These are phyloP conservation scores for Punctoribates punctum DNA, from an alignment of 2,888 invertebrate species.

Conservation along the genomic window DNA sequence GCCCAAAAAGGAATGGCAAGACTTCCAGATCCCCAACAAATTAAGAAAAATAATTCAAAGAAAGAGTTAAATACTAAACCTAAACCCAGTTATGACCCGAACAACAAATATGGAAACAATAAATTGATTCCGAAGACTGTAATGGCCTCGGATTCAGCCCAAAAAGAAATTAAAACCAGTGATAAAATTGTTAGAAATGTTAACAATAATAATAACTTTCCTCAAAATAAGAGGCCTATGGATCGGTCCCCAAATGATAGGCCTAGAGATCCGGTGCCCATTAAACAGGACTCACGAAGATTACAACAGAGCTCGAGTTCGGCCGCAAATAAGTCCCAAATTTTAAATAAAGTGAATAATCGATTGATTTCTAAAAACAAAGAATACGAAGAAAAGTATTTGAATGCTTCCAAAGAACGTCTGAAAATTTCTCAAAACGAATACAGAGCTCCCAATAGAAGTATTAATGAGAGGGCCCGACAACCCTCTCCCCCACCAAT, in stretches of 20 bases:
- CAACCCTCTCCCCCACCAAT: background rate
- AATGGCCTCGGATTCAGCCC: too few relatives aligned
- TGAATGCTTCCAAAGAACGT: background rate
- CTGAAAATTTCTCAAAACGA: background rate
- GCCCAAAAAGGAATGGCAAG: constrained; percentile 25
- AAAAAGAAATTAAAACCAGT: background rate
- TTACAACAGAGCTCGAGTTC: background rate
- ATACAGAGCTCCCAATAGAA: background rate
- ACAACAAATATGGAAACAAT: constrained; percentile 6
- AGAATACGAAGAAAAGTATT: background rate
- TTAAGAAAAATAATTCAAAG: background rate
- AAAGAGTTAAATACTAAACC: background rate
- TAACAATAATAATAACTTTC: background rate
- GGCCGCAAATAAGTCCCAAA: background rate
- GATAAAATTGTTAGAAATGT: background rate
- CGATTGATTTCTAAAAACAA: background rate
- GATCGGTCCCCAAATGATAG: background rate
- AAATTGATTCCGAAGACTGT: constrained; percentile 1
- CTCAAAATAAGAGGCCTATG: background rate
- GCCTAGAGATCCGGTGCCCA: background rate
- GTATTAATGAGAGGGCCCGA: constrained; percentile 2
- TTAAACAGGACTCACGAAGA: background rate
- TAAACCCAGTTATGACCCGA: background rate
- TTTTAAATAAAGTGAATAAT: constrained; percentile 8
- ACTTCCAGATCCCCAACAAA: constrained; percentile 4